Conservation (phyloP, 2,888 invertebrate species). For the Nemotelus nigrinus region DNA sequence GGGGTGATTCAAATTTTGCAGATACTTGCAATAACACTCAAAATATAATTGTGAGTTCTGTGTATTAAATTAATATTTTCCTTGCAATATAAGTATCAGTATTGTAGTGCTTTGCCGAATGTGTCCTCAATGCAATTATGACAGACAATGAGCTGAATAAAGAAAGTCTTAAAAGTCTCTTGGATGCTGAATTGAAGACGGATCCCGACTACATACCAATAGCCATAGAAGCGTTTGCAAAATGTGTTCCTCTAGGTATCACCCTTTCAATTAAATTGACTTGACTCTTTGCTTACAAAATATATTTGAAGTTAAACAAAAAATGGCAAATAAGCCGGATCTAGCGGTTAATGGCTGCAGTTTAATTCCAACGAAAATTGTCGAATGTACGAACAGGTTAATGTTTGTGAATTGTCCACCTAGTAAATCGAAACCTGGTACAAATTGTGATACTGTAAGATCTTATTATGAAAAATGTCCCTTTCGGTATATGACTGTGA, state of each 20-base stretch:
- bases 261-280: not conserved
- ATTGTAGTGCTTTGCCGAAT: constrained; percentile 19
- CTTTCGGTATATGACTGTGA: not conserved
- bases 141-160: constrained; percentile 6
- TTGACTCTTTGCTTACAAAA: not conserved
- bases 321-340: not conserved
- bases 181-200: constrained; percentile 21
- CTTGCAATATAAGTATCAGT: not conserved
- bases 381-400: constrained; percentile 1
- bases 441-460: constrained; percentile 11
- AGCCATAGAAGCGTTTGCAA: constrained; percentile 16
- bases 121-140: constrained; percentile 4
- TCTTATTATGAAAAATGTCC: constrained; percentile 25
- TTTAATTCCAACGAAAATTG: not conserved
- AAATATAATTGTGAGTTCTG: constrained; percentile 3
- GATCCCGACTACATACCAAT: constrained; percentile 35
- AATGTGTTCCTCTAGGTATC: constrained; percentile 11
- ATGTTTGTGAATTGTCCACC: constrained; percentile 27
- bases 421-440: constrained; percentile 1
- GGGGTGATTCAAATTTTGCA: not conserved
- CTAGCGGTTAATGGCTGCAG: not conserved
- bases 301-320: constrained; percentile 17
- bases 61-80: not conserved
- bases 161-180: constrained; percentile 6
- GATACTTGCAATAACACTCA: not conserved